Conservation (phyloP, 2,113 vertebrate genomes). For the Neoarius graeffei region DNA sequence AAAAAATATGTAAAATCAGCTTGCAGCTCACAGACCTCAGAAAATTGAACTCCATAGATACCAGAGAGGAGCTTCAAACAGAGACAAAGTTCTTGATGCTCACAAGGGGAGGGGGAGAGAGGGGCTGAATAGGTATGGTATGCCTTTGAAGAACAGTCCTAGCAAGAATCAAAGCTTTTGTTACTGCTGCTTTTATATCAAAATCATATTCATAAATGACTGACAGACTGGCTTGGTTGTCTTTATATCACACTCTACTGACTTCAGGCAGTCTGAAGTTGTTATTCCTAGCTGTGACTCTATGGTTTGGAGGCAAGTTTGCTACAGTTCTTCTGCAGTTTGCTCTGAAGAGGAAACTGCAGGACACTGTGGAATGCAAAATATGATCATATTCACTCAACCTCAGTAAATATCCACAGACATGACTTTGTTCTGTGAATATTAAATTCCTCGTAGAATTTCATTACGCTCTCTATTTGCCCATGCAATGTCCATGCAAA, state of each 20-base stretch:
- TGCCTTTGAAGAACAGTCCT: conserved; percentile 23
- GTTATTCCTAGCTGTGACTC: background rate
- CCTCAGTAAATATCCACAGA: background rate
- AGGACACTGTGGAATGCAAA: conserved; percentile 19
- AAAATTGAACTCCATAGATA: conserved; percentile 24
- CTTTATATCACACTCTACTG: background rate
- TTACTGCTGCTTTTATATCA: conserved; percentile 12
- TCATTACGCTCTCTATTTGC: background rate
- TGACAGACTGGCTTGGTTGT: conserved; percentile 16
- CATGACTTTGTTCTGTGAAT: background rate
- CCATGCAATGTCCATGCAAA: background rate
- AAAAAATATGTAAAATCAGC: conserved; percentile 3
- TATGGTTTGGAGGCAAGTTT: background rate
- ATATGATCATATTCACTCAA: background rate
- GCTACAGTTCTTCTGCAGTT: background rate
- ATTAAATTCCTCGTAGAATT: background rate
- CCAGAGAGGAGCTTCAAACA: conserved; percentile 36
- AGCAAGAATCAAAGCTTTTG: conserved; percentile 5
- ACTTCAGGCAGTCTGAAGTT: conserved; percentile 23
- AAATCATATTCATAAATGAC: conserved; percentile 15
- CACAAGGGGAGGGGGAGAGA: background rate
- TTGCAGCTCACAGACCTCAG: conserved; percentile 15
- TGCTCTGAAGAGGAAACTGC: conserved; percentile 22
- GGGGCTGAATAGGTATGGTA: conserved; percentile 29
- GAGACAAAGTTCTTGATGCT: conserved; percentile 3